A percentile compares a stretch with the other conserved stretches of the same genome.
Conservation (phyloP, 2,888 invertebrate species). For the Nymphalis polychloros region DNA sequence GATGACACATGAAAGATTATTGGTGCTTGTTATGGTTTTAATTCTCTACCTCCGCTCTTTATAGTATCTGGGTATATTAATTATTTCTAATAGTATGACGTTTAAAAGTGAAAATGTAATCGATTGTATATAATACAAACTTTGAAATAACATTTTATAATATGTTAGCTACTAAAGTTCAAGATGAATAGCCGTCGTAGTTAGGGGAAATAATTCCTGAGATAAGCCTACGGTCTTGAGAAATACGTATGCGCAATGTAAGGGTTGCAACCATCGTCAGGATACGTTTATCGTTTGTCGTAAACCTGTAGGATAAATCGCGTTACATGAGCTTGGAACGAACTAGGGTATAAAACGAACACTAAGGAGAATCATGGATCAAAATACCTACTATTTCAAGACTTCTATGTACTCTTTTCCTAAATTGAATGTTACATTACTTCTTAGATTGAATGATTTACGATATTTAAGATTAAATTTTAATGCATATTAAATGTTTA, state of each 20-base stretch:
- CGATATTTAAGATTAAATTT: background rate
- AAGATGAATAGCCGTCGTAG: constrained; percentile 12
- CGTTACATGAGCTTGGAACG: constrained; percentile 63
- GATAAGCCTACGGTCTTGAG: constrained; percentile 42
- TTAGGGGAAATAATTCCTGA: constrained; percentile 39
- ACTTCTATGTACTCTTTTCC: constrained; percentile 15
- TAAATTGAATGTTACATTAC: constrained; percentile 24
- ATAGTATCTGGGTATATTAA: background rate
- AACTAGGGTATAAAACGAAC: constrained; percentile 60
- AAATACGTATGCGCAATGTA: constrained; percentile 42
- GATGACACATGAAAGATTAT: no score
- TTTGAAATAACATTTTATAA: background rate
- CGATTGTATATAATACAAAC: no score
- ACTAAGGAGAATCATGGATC: constrained; percentile 53
- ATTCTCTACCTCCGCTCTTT: no score
- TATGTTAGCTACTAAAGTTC: background rate
- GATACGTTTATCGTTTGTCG: constrained; percentile 66
- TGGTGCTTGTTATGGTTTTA: no score
- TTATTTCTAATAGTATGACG: no score
- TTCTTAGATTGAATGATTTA: constrained; percentile 21
- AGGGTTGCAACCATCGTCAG: constrained; percentile 48
- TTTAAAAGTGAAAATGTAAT: no score
- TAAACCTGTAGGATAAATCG: constrained; percentile 68
- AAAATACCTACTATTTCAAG: constrained; percentile 31
- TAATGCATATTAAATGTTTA: background rate